Evolutionary conservation across 2,797 vertebrate genomes (phyloP), one percentile per base, ranked within the genome.

Genomic region (Urocyon cinereoargenteus): DNA sequence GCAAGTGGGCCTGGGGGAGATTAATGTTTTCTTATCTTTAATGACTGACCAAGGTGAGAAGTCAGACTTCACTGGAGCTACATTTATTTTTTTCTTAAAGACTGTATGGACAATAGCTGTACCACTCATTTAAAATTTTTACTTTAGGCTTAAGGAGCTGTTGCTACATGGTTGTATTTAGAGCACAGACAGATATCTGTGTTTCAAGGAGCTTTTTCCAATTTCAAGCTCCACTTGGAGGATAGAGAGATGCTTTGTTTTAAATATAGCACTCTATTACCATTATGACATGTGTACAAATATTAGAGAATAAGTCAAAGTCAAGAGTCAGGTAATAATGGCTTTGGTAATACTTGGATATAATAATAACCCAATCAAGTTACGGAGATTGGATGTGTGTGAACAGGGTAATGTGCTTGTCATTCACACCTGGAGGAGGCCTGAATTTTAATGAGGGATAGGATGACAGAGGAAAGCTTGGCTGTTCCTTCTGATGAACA

Each of bases 281-380:
- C 31, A 7, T 86, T 68, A 70, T 40, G 34, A 84, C 91, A 94
- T 78, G 66, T 57, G 45, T 93, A 91, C 40, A 78, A 51, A 91
- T 85, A 95, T 83, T 40, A 51, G 61, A 84, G 84, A 92, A 64
- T 86, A 66, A 92, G 24, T 86, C 86, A 68, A 55, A 94, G 82
- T 88, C 53, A 81, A 57, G 55, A 86, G 49, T 77, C 11, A 57
- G 34, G 19, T 72, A 34, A 78, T 77, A 31, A 68, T 59, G 59
- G 86, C 40, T 92, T 93, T 94, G 55, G 78, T 77, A 70, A 64
- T 59, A 68, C 88, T 88, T 85, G n/a, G 26, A n/a, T 72, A 10
- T 72, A 61, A 64, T 64, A 84, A 83, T 79, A 62, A 84, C 57
- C 36, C 85, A 86, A 1, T 86, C 57, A 57, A 49, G 64, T 66